Percentiles rank a stretch among this genome's conserved stretches.
Conservation (phyloP, 1,140 invertebrate genomes). For the Phocides pigmalion region DNA sequence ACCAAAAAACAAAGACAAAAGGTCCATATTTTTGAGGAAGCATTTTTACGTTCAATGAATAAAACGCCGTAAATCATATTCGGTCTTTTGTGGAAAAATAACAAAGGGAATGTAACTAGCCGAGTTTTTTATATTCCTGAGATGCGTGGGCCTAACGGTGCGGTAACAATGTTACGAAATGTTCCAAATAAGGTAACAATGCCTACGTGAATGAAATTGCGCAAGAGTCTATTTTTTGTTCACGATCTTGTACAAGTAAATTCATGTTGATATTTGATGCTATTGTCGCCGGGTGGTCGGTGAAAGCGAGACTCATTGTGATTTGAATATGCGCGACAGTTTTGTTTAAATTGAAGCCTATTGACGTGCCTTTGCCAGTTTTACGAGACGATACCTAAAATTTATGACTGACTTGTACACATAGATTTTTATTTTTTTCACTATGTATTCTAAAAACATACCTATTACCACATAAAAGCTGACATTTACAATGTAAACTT, state of each 20-base stretch:
- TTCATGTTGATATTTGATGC: conserved; percentile 46
- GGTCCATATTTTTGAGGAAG: conserved; percentile 19
- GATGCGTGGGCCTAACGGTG: conserved; percentile 69
- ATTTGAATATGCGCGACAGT: conserved; percentile 38
- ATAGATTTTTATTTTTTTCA: neutral
- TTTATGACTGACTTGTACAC: conserved; percentile 5
- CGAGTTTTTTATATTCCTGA: conserved; percentile 53
- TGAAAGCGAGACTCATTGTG: conserved; percentile 47
- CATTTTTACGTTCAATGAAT: conserved; percentile 24
- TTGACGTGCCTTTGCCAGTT: conserved; percentile 23
- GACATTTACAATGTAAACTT: too few species aligned
- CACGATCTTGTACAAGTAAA: conserved; percentile 59
- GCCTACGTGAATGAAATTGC: conserved; percentile 64
- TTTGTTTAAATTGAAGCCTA: conserved; percentile 32
- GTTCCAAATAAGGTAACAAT: conserved; percentile 65
- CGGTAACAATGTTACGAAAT: conserved; percentile 57
- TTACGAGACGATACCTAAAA: conserved; percentile 4
- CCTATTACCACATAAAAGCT: too few species aligned
- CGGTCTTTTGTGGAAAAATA: conserved; percentile 53
- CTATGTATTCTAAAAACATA: too few species aligned
- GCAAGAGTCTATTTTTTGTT: conserved; percentile 63
- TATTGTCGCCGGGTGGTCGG: conserved; percentile 53
- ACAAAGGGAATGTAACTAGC: conserved; percentile 66
- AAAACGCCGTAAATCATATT: conserved; percentile 68
- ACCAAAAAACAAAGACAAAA: conserved; percentile 22